Conservation (phyloP, 37 sponge, comb jelly and placozoan species). For the Chondrilla cf. caribensis region DNA sequence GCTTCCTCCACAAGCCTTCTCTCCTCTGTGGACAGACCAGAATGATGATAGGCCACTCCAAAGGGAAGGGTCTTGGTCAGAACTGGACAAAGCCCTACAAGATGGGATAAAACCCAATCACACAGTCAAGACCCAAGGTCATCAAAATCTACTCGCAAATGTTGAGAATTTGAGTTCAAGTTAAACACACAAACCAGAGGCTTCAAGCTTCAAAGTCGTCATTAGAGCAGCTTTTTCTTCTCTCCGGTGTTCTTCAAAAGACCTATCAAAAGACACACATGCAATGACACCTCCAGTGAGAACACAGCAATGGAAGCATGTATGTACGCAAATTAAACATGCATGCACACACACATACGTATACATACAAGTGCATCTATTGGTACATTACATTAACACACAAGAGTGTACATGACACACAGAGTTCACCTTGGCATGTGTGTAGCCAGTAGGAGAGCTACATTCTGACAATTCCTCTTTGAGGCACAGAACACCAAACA, state of each 20-base stretch:
- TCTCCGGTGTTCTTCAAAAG: background rate
- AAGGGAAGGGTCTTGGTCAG: conserved; percentile 70
- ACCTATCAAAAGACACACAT: background rate
- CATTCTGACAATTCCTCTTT: conserved; percentile 89
- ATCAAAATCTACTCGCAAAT: too few relatives aligned
- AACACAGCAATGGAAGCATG: too few relatives aligned
- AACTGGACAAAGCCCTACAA: conserved; percentile 82
- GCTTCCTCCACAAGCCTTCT: conserved; percentile 83
- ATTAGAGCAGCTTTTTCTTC: conserved; percentile 10
- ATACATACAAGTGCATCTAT: too few relatives aligned
- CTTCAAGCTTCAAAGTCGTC: background rate
- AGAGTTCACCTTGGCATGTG: conserved; percentile 40
- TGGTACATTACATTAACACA: too few relatives aligned
- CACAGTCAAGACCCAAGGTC: too few relatives aligned
- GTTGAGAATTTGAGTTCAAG: too few relatives aligned
- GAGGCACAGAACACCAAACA: conserved; percentile 95
- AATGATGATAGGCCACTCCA: conserved; percentile 95
- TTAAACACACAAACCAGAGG: background rate
- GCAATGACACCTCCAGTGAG: too few relatives aligned
- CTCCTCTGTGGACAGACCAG: conserved; percentile 91
- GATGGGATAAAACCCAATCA: conserved; percentile 19
- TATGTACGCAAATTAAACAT: too few relatives aligned
- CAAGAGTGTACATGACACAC: too few relatives aligned
- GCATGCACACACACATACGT: too few relatives aligned
- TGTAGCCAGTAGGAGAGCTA: conserved; percentile 65